phyloP scores from a whole-genome alignment of 2,797 vertebrate genomes.

The Xenentodon cancila region DNA sequence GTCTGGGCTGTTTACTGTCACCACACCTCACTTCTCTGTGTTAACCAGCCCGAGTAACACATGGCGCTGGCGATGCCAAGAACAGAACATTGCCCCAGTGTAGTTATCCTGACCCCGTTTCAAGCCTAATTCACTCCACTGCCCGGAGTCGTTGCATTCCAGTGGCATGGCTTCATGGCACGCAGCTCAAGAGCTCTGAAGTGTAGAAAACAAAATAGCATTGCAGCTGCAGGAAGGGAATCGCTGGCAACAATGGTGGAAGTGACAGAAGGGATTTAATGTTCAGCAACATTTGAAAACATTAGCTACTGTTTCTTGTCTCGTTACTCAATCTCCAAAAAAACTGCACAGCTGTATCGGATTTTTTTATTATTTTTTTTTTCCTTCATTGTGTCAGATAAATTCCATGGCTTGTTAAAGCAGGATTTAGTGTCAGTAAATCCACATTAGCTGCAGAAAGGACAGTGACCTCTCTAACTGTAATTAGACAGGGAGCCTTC shows the following conservation, averaged over 20 bases:
- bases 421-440: constrained; percentile 70
- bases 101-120: constrained; percentile 53
- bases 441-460: constrained; percentile 64
- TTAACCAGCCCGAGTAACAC: constrained; percentile 59
- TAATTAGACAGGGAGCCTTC: constrained; percentile 66
- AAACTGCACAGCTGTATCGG: constrained; percentile 61
- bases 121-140: constrained; percentile 47
- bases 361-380: constrained; percentile 22
- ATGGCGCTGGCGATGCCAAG: constrained; percentile 52
- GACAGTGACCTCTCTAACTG: constrained; percentile 57
- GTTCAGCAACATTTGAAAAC: constrained; percentile 63
- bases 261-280: constrained; percentile 68
- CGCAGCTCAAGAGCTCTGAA: constrained; percentile 66
- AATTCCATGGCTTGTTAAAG: constrained; percentile 65
- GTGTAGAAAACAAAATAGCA: constrained; percentile 61
- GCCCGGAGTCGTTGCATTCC: constrained; percentile 54
- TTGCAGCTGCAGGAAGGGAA: constrained; percentile 67
- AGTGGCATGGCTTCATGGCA: constrained; percentile 63
- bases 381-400: constrained; percentile 38
- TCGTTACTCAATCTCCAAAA: constrained; percentile 41
- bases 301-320: constrained; percentile 67
- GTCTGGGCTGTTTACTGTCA: constrained; percentile 71
- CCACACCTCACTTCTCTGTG: constrained; percentile 58
- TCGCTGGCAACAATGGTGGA: constrained; percentile 55
- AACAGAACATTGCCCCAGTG: constrained; percentile 48